Evolutionary conservation across 2,113 vertebrate species (phyloP), one percentile per base, ranked within the genome.

Genomic region (Phaethon lepturus): DNA sequence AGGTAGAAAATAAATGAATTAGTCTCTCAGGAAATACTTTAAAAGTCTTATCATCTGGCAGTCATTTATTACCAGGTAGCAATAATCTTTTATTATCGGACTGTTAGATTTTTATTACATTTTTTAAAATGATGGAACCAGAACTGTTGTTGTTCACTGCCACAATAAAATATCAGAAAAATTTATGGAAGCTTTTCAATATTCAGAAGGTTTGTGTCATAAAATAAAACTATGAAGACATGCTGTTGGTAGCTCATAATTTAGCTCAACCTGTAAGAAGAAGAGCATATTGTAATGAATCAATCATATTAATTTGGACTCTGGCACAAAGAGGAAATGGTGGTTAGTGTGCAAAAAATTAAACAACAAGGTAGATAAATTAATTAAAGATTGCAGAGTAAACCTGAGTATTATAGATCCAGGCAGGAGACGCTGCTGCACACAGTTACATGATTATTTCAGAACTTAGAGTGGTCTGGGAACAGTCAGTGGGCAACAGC

Each of bases 1-100:
- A 88, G 31, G 13, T 91, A 52, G 42, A 86, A 96, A 95, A 95
- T 90, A 94, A 95, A 96, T 91, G 17, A 93, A 96, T 97, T 89
- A 90, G 33, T 88, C 78, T 96, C 76, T 73, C 42, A 67, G 52
- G 86, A 95, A 93, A 89, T 92, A 83, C 56, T 93, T 89, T n/a
- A n/a, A 84, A 93, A 94, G 72, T 79, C 59, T 72, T 86, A 87
- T 95, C 67, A 93, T 84, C 96, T 91, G 72, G 58, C 38, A 95
- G 68, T 62, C 79, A 72, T 93, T 95, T 94, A 91, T 85, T 96
- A 90, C 72, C 52, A 69, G 74, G 52, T 79, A 78, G 86, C 84
- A 93, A 87, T 95, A 90, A 97, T 81, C 29, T 86, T 97, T 97
- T 97, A 93, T 96, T 96, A 95, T 91, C 6, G 2, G 60, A 91